Evolutionary conservation across 35 echinoderm and acorn worm species (phyloP).

Genomic region (Patiria miniata): DNA sequence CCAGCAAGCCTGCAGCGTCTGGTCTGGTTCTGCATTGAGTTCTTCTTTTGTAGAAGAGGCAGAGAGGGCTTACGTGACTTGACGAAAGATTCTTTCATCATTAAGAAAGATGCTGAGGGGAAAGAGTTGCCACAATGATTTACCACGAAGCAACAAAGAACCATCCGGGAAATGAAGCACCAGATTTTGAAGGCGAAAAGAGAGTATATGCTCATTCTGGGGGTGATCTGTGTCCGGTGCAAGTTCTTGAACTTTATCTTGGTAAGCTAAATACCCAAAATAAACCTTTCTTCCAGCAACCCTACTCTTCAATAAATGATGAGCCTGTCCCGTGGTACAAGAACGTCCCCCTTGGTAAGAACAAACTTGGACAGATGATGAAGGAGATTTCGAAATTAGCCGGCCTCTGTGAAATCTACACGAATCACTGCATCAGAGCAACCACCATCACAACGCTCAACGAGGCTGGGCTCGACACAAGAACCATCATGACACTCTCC

Average conservation of each 20-base stretch:
- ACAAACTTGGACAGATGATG: conserved; percentile 36
- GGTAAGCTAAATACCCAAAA: background rate
- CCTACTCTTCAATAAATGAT: background rate
- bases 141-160: background rate
- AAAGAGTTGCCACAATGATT: background rate
- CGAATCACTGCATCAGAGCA: conserved; percentile 38
- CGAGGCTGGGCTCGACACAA: conserved; percentile 19
- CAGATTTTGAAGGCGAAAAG: background rate
- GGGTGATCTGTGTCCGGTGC: background rate
- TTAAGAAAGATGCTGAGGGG: background rate
- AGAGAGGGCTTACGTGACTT: background rate
- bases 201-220: background rate
- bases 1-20: background rate
- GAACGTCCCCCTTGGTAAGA: conserved; percentile 5
- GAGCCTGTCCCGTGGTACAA: conserved; percentile 24
- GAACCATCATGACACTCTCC: conserved; percentile 26
- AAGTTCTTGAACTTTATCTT: background rate
- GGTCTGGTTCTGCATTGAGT: background rate
- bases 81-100: background rate
- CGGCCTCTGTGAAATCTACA: background rate
- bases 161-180: background rate
- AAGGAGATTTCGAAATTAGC: conserved; percentile 2
- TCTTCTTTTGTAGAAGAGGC: background rate
- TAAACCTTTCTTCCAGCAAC: background rate
- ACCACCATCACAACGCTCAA: conserved; percentile 31